Percentiles rank a stretch among this genome's conserved stretches.
phyloP scores from a whole-genome alignment of 2,797 vertebrate species.

The Oophaga sylvatica region DNA sequence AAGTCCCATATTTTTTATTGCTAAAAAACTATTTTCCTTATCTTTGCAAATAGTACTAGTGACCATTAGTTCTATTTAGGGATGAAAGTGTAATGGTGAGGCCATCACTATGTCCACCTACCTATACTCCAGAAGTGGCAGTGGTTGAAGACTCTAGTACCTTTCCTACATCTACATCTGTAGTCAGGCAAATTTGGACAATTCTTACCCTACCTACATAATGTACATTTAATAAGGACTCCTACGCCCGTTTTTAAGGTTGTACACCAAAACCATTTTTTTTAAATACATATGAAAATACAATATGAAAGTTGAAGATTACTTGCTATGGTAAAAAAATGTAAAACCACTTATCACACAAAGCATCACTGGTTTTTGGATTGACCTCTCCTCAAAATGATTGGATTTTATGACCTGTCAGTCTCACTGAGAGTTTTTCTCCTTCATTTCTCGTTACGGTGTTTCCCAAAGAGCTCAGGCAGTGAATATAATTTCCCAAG shows the following conservation, averaged over 20 bases:
- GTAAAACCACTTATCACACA: conserved; percentile 12
- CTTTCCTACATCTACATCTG: too few relatives aligned
- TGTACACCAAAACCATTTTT: not conserved
- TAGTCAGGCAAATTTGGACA: not conserved
- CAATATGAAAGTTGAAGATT: not conserved
- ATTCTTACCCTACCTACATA: not conserved
- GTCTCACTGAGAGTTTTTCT: conserved; percentile 36
- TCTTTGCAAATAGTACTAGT: too few relatives aligned
- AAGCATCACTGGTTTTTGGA: conserved; percentile 1
- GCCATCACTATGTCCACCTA: not conserved
- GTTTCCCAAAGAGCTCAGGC: conserved; percentile 26
- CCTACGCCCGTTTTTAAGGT: not conserved
- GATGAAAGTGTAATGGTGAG: too few relatives aligned
- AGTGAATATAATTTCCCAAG: conserved; percentile 54
- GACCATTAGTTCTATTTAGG: too few relatives aligned
- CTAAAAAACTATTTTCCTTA: too few relatives aligned
- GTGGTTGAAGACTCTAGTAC: not conserved
- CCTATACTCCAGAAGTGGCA: not conserved
- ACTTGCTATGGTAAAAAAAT: conserved; percentile 22
- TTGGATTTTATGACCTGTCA: conserved; percentile 49
- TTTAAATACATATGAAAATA: conserved; percentile 12
- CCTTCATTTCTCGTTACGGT: conserved; percentile 29
- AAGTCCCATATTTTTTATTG: too few relatives aligned
- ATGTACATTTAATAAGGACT: not conserved
- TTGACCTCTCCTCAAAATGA: conserved; percentile 35